Base-by-base conservation (phyloP, 1,140 invertebrate genomes). In the Tetramorium alpestre region DNA sequence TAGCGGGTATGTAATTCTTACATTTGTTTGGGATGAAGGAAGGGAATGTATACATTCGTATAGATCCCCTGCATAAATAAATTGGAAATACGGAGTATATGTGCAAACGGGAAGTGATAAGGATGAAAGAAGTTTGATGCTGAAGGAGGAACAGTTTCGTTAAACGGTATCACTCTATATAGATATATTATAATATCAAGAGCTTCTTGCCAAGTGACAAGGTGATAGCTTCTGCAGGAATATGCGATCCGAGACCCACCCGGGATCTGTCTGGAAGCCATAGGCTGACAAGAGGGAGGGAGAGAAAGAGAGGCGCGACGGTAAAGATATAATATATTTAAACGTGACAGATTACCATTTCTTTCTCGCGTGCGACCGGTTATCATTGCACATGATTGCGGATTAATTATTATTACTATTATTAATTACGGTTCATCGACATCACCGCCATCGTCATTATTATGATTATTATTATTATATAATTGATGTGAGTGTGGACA, bases 401-500 rank as follows among this genome's bases (percentile, higher is more conserved):
- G 64, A 88, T 91, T 86, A 90, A 78, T 90, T 90, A 87, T 90
- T 90, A 87, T 90, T 90, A 87, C 58, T 85, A 88, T 91, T 88
- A 77, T 91, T 88, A 88, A 88, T 90, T 90, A 90, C 28, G 70
- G 51, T 84, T 88, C 86, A 88, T 85, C 82, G 58, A 76, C 70
- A 86, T 89, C 84, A 87, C 62, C 89, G 86, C 64, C 86, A 91
- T 92, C 78, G 89, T 91, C 69, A 64, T 92, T 91, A 91, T 87
- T 54, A 73, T 78, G 44, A 58, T 88, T 87, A 73, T 75, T 72
- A 80, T 92, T 88, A 92, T 92, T 90, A 84, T 92, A 92, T 92
- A 92, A 92, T 92, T 92, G 88, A 93, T 93, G 91, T 93, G 91
- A 93, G 92, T 93, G 91, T 93, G 91, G 90, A 92, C 88, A 90